Evolutionary conservation across 2,888 invertebrate genomes (phyloP), one percentile per base, ranked within the genome.

Genomic region (Phragmatobia fuliginosa): DNA sequence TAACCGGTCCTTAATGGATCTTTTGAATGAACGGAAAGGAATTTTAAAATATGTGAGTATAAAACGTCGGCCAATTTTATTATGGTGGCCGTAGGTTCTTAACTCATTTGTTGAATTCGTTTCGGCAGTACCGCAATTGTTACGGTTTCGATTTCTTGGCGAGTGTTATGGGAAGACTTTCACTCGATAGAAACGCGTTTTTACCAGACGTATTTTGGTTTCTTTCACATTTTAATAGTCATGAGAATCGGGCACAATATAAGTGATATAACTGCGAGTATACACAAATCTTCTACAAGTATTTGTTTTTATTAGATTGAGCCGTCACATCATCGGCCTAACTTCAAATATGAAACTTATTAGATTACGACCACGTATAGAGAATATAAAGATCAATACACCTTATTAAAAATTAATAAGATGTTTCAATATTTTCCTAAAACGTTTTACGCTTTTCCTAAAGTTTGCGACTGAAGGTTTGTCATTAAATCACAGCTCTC

Each of bases 1-100:
- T 89, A 88, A 90, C 90, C 85, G 85, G 87, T 86, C 87, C 84
- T 83, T 89, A 90, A 91, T 90, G 87, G 88, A 81, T 71, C 78
- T 81, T 80, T 83, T 80, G 80, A 87, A 86, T 87, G 84, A 86
- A 87, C 84, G 84, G 82, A 80, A 85, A 89, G 84, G 89, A 87
- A 89, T 91, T 89, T 89, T 87, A 85, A 88, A 90, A 90, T 84
- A 85, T 86, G 28, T 64, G 32, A 36, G 82, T 83, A 83, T 83
- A 77, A 80, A 83, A 81, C 81, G 79, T 81, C 82, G 76, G 81
- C 81, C 78, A 83, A 83, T 82, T 87, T 86, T 85, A 86, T 83
- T 79, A 81, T 80, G 81, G 75, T 75, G 71, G 76, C 71, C 71
- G 73, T 70, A 67, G 68, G 69, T 77, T 76, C 71, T 58, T 74